phyloP scores from a whole-genome alignment of 2,888 invertebrate genomes.

The Drosophila limbata region DNA sequence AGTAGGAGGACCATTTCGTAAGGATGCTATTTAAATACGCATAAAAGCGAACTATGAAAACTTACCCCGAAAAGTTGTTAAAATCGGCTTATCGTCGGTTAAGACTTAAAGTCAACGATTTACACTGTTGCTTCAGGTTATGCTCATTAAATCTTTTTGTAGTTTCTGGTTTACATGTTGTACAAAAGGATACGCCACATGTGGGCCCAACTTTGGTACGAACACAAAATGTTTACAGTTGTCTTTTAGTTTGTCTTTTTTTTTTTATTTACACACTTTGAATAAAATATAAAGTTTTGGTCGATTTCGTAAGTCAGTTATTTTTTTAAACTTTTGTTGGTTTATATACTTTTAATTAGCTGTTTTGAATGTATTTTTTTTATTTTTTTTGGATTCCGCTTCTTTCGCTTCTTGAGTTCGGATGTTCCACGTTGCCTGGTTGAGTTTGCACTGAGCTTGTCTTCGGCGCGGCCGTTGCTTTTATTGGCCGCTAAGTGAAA shows the following conservation, averaged over 20 bases:
- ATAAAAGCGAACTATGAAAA: conserved; percentile 27
- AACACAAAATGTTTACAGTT: conserved; percentile 20
- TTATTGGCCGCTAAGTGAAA: conserved; percentile 72
- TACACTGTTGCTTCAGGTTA: conserved; percentile 55
- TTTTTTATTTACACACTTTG: conserved; percentile 14
- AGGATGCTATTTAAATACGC: conserved; percentile 4
- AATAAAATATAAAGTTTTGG: neutral
- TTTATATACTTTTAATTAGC: conserved; percentile 13
- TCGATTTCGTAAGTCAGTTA: neutral
- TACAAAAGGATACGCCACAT: conserved; percentile 6
- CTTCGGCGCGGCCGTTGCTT: conserved; percentile 56
- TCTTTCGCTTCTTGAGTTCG: conserved; percentile 27
- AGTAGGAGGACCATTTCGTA: conserved; percentile 2
- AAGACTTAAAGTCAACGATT: conserved; percentile 34
- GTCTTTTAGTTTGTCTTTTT: neutral
- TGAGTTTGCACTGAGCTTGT: conserved; percentile 74
- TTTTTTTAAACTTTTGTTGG: conserved; percentile 1
- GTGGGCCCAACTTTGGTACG: conserved; percentile 10
- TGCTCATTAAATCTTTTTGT: conserved; percentile 16
- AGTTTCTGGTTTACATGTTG: conserved; percentile 23
- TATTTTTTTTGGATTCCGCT: conserved; percentile 17
- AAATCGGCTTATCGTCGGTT: conserved; percentile 46
- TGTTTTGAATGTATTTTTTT: conserved; percentile 7
- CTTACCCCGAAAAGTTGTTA: conserved; percentile 51
- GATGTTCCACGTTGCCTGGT: conserved; percentile 69